Evolutionary conservation across 1,140 invertebrate genomes (phyloP).

Genomic region (Acyrthosiphon pisum): DNA sequence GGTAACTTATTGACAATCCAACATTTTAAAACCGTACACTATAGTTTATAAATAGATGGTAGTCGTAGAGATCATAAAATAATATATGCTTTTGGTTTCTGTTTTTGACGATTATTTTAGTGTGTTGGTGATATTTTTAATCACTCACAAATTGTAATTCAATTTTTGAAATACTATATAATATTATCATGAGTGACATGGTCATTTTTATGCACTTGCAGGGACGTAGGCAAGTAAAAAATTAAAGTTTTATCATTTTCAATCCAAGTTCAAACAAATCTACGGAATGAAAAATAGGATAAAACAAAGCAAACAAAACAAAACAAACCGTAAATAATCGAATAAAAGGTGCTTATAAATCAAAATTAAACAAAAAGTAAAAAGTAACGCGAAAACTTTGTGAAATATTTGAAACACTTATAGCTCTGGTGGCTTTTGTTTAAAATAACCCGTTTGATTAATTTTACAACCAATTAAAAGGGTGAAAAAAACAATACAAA

Average conservation of each 20-base stretch:
- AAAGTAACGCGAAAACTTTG: not conserved
- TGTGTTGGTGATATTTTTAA: not conserved
- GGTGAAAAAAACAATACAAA: not conserved
- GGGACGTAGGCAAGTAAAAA: not conserved
- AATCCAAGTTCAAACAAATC: not conserved
- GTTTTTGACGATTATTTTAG: not conserved
- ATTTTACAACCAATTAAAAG: conserved; percentile 5
- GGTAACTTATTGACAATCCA: not conserved
- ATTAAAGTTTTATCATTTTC: not conserved
- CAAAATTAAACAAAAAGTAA: conserved; percentile 5
- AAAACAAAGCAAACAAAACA: not conserved
- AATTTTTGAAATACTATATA: not conserved
- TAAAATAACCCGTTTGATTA: not conserved
- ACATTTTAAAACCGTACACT: not conserved
- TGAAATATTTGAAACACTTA: not conserved
- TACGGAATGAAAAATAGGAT: not conserved
- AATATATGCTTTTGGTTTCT: not conserved
- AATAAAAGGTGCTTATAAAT: conserved; percentile 18
- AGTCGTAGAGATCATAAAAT: not conserved
- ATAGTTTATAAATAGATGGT: not conserved
- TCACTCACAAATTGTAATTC: not conserved
- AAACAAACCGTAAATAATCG: not conserved
- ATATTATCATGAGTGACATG: not conserved
- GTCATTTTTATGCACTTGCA: not conserved
- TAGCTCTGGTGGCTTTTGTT: not conserved